Evolutionary conservation across 2,113 vertebrate species (phyloP).

Genomic region (Onychostoma macrolepis): DNA sequence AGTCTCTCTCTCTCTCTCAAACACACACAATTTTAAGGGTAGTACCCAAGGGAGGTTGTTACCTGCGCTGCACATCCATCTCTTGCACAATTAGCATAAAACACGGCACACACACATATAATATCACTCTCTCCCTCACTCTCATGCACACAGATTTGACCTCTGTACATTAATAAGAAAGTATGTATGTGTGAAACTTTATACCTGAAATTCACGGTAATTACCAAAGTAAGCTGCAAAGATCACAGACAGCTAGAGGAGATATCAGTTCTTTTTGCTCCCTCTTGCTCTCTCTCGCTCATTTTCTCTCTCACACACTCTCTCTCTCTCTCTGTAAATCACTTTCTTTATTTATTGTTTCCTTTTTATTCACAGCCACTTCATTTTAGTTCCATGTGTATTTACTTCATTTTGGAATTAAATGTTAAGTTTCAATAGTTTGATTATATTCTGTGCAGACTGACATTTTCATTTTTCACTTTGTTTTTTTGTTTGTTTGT

Average conservation of each 20-base stretch:
- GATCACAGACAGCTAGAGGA: constrained; percentile 14
- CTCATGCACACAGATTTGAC: constrained; percentile 6
- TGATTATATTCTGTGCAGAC: background rate
- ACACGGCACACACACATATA: constrained; percentile 8
- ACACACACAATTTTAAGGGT: constrained; percentile 33
- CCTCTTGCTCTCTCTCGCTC: background rate
- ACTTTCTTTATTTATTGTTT: background rate
- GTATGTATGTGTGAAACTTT: constrained; percentile 9
- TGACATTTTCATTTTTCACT: background rate
- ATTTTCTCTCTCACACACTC: background rate
- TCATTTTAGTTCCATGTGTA: constrained; percentile 2
- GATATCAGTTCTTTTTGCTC: background rate
- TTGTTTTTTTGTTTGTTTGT: background rate
- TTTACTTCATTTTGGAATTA: background rate
- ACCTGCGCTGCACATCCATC: constrained; percentile 52
- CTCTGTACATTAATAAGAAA: constrained; percentile 31
- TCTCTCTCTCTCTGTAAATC: background rate
- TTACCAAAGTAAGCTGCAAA: constrained; percentile 9
- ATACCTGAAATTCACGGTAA: constrained; percentile 23
- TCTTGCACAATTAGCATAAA: constrained; percentile 53
- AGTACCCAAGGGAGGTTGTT: constrained; percentile 48
- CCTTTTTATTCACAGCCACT: background rate
- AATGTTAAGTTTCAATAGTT: background rate
- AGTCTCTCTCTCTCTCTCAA: constrained; percentile 8
- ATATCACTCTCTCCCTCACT: background rate